Percentiles rank a stretch among this genome's conserved stretches.
These are phyloP conservation scores for Mormoops blainvillei DNA, from an alignment of 2,113 vertebrate species.

Conservation along the genomic window DNA sequence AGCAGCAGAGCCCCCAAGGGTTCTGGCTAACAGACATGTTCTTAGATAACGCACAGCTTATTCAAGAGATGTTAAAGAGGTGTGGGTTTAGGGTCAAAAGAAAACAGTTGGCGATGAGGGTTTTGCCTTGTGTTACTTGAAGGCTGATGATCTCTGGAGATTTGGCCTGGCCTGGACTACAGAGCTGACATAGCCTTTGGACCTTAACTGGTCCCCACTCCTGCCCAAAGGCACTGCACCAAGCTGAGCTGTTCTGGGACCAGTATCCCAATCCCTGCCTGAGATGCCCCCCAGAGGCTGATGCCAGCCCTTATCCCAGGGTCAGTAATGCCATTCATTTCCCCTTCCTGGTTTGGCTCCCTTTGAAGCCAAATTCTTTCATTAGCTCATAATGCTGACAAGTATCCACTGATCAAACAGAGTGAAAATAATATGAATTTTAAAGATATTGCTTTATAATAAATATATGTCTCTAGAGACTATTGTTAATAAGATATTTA, in stretches of 20 bases:
- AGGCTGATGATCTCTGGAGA: neutral
- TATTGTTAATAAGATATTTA: constrained; percentile 40
- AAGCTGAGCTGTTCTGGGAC: neutral
- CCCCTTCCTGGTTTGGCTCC: neutral
- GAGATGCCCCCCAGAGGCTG: neutral
- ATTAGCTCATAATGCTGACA: constrained; percentile 25
- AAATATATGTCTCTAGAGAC: neutral
- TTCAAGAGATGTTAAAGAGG: constrained; percentile 1
- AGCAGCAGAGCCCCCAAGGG: neutral
- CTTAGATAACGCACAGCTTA: constrained; percentile 1
- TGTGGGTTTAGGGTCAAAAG: neutral
- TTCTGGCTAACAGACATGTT: neutral
- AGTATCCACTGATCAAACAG: neutral
- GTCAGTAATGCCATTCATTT: neutral
- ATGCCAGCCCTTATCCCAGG: neutral
- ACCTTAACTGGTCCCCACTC: neutral
- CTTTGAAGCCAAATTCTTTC: constrained; percentile 28
- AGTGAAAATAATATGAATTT: constrained; percentile 8
- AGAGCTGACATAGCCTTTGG: neutral
- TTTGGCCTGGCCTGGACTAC: neutral
- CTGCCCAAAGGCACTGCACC: neutral
- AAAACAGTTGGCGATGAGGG: neutral
- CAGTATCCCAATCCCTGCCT: neutral
- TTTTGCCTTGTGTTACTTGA: neutral
- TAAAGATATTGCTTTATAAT: constrained; percentile 32